These are phyloP conservation scores for Siniperca chuatsi DNA, from an alignment of 2,113 vertebrate genomes.

Conservation along the genomic window DNA sequence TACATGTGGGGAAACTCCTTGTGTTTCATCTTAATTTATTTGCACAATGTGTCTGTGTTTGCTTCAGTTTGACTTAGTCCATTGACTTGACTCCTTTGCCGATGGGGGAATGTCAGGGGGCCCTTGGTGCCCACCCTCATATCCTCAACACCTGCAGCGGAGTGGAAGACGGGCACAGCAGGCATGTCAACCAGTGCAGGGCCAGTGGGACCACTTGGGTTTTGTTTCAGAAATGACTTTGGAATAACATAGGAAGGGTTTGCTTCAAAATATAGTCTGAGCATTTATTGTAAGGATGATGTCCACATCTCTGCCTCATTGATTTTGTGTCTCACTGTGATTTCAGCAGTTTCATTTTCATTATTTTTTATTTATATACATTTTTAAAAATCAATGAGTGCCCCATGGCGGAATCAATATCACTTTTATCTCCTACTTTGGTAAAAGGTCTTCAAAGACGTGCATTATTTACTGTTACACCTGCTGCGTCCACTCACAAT, in stretches of 20 bases:
- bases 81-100: slow-evolving; percentile 72
- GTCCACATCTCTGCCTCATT: slow-evolving; percentile 42
- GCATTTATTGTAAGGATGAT: slow-evolving; percentile 58
- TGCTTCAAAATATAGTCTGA: slow-evolving; percentile 39
- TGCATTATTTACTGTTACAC: slow-evolving; percentile 71
- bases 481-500: slow-evolving; percentile 63
- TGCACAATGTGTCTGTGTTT: slow-evolving; percentile 69
- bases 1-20: slow-evolving; percentile 45
- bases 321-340: slow-evolving; percentile 16
- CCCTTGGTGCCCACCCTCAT: slow-evolving; percentile 68
- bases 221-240: slow-evolving; percentile 68
- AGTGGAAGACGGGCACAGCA: slow-evolving; percentile 78
- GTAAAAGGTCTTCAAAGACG: slow-evolving; percentile 52
- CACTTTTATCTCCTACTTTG: slow-evolving; percentile 36
- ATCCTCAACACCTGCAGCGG: slow-evolving; percentile 77
- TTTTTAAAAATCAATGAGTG: slow-evolving; percentile 49
- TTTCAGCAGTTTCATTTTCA: slow-evolving; percentile 28
- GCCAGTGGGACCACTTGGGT: slow-evolving; percentile 69
- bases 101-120: slow-evolving; percentile 61
- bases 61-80: slow-evolving; percentile 71
- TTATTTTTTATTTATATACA: background rate
- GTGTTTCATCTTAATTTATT: slow-evolving; percentile 74
- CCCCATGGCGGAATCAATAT: slow-evolving; percentile 39
- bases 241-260: slow-evolving; percentile 55
- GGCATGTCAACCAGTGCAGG: slow-evolving; percentile 76